Evolutionary conservation across 2,113 vertebrate genomes (phyloP), one percentile per base, ranked within the genome.

Genomic region (Picathartes gymnocephalus): DNA sequence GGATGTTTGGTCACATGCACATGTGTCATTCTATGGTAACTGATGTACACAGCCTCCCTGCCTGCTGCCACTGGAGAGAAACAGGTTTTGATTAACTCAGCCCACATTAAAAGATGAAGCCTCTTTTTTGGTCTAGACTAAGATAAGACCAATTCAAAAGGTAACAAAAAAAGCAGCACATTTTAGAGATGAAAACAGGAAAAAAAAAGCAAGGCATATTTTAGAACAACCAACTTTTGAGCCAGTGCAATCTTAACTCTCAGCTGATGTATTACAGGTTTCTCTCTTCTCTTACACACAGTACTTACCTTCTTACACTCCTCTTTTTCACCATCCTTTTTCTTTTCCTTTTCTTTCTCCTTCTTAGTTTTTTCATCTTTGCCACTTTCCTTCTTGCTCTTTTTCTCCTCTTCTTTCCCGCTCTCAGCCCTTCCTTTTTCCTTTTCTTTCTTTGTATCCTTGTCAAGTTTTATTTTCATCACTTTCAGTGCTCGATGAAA

Each of bases 391-490:
- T 99, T 99, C 92, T 99, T 98, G 86, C 96, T 98, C 86, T 98
- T 99, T 86, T 98, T 99, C 58, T 99, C 98, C 23, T 99, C 98
- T 80, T 99, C 99, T 87, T 99, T 99, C 88, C 98, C 98, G 51
- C 96, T 98, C 85, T 98, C 98, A 15, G 81, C 72, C 90, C 98
- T 98, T 93, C 97, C 98, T 94, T 98, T 98, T 94, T 98, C 97
- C 61, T 99, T 99, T 94, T 99, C 99, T 90, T 98, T 99, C 96
- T 99, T 99, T 33, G 95, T 82, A 17, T 99, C 99, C 93, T 99
- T 99, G 83, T 99, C 99, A 10, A 98, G 98, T 77, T 99, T 99
- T 98, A 99, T 99, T 98, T 99, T 99, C 99, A 99, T 99, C 92
- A 99, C 99, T 97, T 99, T 99, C 77, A 99, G 97, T 13, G 99